Conservation (phyloP, 1,140 invertebrate genomes). For the Zaprionus africanus region DNA sequence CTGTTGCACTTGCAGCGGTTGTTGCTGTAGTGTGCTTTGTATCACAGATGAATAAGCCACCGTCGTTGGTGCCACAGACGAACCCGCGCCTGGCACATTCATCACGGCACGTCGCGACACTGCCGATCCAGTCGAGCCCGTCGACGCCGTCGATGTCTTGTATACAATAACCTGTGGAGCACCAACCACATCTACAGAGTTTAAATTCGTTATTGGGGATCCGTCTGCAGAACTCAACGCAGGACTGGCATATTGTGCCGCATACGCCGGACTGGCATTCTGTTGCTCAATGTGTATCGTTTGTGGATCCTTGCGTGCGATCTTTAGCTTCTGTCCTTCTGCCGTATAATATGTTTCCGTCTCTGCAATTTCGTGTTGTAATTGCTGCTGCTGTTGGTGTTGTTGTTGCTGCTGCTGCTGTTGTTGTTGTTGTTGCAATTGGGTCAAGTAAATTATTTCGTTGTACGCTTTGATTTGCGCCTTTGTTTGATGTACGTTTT, state of each 20-base stretch:
- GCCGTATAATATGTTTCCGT: conserved; percentile 70
- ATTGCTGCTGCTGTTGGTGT: conserved; percentile 56
- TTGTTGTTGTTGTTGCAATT: conserved; percentile 75
- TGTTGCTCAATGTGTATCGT: conserved; percentile 68
- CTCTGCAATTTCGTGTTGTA: conserved; percentile 42
- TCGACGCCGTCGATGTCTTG: conserved; percentile 58
- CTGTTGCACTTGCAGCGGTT: conserved; percentile 60
- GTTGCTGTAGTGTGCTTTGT: conserved; percentile 81
- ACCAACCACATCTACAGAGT: conserved; percentile 63
- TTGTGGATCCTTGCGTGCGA: conserved; percentile 70
- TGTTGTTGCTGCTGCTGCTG: conserved; percentile 75
- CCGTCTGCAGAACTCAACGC: conserved; percentile 76
- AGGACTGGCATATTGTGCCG: conserved; percentile 75
- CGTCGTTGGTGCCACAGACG: conserved; percentile 73
- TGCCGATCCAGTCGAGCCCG: conserved; percentile 50
- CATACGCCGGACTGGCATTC: conserved; percentile 73
- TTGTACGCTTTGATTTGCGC: conserved; percentile 80
- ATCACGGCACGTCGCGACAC: conserved; percentile 66
- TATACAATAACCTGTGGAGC: conserved; percentile 80
- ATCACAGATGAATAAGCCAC: conserved; percentile 84
- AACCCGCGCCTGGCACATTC: conserved; percentile 76
- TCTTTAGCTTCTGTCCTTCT: conserved; percentile 70
- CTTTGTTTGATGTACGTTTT: conserved; percentile 70
- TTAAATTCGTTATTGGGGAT: conserved; percentile 78
- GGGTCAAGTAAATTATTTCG: conserved; percentile 79